Evolutionary conservation across 2,113 vertebrate species (phyloP).

Genomic region (Myxocyprinus asiaticus): DNA sequence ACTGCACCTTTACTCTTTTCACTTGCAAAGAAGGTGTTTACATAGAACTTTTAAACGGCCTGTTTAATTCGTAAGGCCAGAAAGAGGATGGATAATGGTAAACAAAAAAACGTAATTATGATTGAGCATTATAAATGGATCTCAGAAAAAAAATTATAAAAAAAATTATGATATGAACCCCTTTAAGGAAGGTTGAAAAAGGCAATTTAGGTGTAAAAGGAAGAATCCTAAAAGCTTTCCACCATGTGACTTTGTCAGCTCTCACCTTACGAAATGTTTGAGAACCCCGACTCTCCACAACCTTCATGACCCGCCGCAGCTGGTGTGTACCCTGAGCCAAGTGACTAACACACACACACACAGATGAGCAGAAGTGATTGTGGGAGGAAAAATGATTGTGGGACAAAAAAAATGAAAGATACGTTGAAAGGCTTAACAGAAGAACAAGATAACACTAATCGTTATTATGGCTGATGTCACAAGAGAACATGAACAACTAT

Average conservation of each 20-base stretch:
- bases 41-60: too few relatives aligned
- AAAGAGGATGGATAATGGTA: too few relatives aligned
- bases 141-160: too few relatives aligned
- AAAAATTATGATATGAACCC: neutral
- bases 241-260: neutral
- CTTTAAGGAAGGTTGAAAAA: neutral
- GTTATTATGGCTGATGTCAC: neutral
- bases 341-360: constrained; percentile 75
- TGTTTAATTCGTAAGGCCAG: too few relatives aligned
- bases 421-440: neutral
- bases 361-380: constrained; percentile 1
- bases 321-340: constrained; percentile 90
- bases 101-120: too few relatives aligned
- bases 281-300: constrained; percentile 89
- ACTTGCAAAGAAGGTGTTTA: too few relatives aligned
- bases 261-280: constrained; percentile 95
- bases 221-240: neutral
- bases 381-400: neutral
- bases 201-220: neutral
- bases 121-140: too few relatives aligned
- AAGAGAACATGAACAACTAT: too few relatives aligned
- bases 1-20: too few relatives aligned
- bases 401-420: neutral
- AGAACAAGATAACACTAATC: neutral
- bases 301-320: constrained; percentile 85